Evolutionary conservation across 1,140 invertebrate genomes (phyloP).

Genomic region (Drosophila paulistorum): DNA sequence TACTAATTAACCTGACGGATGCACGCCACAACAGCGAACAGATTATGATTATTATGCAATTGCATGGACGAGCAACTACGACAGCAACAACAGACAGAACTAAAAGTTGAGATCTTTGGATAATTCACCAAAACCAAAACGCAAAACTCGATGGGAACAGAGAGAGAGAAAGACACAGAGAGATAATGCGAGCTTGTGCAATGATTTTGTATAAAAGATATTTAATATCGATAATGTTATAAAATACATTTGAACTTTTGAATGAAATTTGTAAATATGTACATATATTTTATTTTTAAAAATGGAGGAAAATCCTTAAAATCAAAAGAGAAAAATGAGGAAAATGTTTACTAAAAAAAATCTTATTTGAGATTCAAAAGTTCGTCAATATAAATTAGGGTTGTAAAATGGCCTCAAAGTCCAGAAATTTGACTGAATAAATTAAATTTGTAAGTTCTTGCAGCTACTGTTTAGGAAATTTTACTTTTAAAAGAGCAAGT

Average conservation of each 20-base stretch:
- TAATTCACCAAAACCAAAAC: background rate
- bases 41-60: slow-evolving; percentile 59
- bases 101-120: background rate
- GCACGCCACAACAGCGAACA: slow-evolving; percentile 46
- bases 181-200: background rate
- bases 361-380: too few relatives aligned
- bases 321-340: too few relatives aligned
- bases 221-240: background rate
- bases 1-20: slow-evolving; percentile 72
- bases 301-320: too few relatives aligned
- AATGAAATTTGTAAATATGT: background rate
- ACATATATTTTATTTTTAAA: too few relatives aligned
- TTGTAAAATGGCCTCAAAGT: too few relatives aligned
- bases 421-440: too few relatives aligned
- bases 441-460: too few relatives aligned
- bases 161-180: background rate
- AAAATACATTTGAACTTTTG: background rate
- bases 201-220: background rate
- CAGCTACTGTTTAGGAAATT: too few relatives aligned
- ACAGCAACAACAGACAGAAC: background rate
- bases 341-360: too few relatives aligned
- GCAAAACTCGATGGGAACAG: background rate
- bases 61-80: slow-evolving; percentile 24
- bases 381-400: too few relatives aligned
- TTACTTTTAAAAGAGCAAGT: too few relatives aligned